Percentiles rank a stretch among this genome's conserved stretches.
Conservation (phyloP, 2,888 invertebrate species). For the Cepaea hortensis region DNA sequence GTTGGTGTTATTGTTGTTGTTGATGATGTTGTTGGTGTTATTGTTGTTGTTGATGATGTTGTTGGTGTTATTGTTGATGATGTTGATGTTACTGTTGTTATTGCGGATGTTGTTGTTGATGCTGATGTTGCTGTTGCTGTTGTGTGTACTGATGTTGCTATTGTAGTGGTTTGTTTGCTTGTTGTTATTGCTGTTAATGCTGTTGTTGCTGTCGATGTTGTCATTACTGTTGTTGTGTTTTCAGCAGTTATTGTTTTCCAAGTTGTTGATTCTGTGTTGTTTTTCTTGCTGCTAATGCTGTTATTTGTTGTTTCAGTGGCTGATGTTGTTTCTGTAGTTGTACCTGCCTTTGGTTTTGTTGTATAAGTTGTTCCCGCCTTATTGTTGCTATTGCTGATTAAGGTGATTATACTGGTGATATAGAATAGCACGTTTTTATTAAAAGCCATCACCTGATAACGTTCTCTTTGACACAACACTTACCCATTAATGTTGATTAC, state of each 20-base stretch:
- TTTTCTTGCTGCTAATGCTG: background rate
- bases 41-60: too few relatives aligned
- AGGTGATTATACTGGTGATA: too few relatives aligned
- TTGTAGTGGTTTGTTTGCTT: background rate
- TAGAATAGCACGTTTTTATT: too few relatives aligned
- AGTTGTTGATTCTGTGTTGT: background rate
- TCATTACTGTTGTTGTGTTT: background rate
- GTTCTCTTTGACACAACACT: too few relatives aligned
- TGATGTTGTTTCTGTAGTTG: background rate
- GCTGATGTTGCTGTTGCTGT: too few relatives aligned
- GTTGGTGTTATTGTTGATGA: too few relatives aligned
- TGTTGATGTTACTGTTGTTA: background rate
- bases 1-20: too few relatives aligned
- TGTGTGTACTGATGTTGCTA: too few relatives aligned
- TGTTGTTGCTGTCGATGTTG: background rate
- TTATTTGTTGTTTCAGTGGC: background rate
- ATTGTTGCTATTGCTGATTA: background rate
- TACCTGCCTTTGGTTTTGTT: background rate
- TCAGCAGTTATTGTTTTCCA: background rate
- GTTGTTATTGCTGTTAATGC: background rate
- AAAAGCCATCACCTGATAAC: too few relatives aligned
- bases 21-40: too few relatives aligned
- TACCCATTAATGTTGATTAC: too few relatives aligned
- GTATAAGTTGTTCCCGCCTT: background rate
- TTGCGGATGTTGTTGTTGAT: background rate